Evolutionary conservation across 2,888 invertebrate species (phyloP).

Genomic region (Noctua pronuba): DNA sequence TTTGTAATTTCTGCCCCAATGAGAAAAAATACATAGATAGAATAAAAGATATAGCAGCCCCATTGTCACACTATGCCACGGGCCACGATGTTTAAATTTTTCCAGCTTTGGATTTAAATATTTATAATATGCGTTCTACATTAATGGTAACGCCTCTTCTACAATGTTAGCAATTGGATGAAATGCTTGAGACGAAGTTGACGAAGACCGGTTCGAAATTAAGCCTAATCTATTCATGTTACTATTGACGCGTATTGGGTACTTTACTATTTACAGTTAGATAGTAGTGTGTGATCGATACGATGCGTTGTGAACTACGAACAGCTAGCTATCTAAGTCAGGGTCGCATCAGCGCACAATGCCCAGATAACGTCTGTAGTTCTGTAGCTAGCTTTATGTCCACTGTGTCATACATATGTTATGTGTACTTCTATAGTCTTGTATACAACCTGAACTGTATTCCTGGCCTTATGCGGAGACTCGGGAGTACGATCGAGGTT

Average conservation of each 20-base stretch:
- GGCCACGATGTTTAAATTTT: not conserved
- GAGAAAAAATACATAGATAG: not conserved
- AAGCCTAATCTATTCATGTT: constrained; percentile 19
- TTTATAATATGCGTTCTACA: not conserved
- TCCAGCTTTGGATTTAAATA: constrained; percentile 5
- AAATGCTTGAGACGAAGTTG: not conserved
- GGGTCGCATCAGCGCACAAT: constrained; percentile 68
- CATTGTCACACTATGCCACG: not conserved
- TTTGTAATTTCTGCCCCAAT: not conserved
- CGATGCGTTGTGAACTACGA: constrained; percentile 47
- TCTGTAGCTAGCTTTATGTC: constrained; percentile 50
- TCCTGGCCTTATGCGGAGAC: constrained; percentile 19
- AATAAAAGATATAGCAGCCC: constrained; percentile 5
- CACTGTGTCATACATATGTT: constrained; percentile 24
- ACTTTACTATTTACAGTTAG: constrained; percentile 40
- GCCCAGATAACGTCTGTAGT: constrained; percentile 66
- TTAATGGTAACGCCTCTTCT: constrained; percentile 4
- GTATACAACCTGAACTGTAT: constrained; percentile 30
- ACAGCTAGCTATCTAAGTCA: constrained; percentile 71
- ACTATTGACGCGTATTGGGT: constrained; percentile 7
- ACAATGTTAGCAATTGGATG: not conserved
- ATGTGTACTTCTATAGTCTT: constrained; percentile 2
- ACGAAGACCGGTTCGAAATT: not conserved
- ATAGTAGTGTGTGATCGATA: constrained; percentile 56
- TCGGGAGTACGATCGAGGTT: constrained; percentile 10